phyloP scores from a whole-genome alignment of 2,113 vertebrate species.

The Phylloscopus trochilus region DNA sequence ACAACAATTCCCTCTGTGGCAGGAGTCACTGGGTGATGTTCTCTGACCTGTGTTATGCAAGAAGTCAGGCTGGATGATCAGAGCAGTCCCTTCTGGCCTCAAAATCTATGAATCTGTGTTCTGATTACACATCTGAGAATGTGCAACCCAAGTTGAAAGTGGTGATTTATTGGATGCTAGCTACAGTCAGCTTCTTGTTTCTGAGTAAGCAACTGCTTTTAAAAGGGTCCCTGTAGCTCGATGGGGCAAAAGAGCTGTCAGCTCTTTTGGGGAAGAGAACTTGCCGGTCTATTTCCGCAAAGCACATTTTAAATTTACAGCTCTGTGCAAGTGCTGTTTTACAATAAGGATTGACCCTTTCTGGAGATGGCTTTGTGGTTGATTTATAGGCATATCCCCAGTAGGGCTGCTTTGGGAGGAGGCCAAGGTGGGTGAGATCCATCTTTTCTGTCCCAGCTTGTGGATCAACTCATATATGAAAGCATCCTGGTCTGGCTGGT shows the following conservation, averaged over 20 bases:
- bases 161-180: conserved; percentile 52
- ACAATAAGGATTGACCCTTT: conserved; percentile 22
- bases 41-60: conserved; percentile 38
- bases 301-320: conserved; percentile 10
- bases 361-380: background rate
- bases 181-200: conserved; percentile 42
- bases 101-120: conserved; percentile 52
- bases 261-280: background rate
- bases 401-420: background rate
- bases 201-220: conserved; percentile 22
- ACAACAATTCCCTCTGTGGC: background rate
- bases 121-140: conserved; percentile 44
- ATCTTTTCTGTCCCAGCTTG: background rate
- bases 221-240: conserved; percentile 4
- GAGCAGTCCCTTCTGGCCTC: conserved; percentile 23
- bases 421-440: background rate
- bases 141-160: conserved; percentile 22
- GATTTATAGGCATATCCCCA: conserved; percentile 2
- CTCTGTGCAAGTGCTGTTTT: background rate
- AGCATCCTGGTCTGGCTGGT: background rate
- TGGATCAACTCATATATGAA: background rate
- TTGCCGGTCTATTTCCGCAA: background rate
- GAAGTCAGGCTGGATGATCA: conserved; percentile 30
- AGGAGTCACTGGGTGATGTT: conserved; percentile 21
- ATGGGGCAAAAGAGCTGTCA: conserved; percentile 6